A percentile compares a stretch with the other conserved stretches of the same genome.
phyloP scores from a whole-genome alignment of 2,888 invertebrate species.

The Diplazon laetatorius region DNA sequence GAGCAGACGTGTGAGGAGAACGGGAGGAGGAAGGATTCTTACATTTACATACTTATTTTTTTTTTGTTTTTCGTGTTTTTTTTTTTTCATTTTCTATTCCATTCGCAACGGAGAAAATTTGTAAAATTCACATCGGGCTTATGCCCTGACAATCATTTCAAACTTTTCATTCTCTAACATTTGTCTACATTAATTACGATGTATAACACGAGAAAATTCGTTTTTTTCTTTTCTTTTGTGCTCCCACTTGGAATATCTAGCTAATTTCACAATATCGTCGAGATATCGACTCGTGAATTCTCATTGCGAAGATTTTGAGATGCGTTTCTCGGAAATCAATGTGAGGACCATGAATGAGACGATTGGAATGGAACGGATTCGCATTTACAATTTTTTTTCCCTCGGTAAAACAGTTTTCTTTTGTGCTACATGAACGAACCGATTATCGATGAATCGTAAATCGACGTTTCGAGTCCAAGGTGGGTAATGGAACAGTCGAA shows the following conservation, averaged over 20 bases:
- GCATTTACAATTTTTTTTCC: no score
- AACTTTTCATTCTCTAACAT: conserved; percentile 33
- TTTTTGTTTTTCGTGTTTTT: no score
- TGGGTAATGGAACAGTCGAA: no score
- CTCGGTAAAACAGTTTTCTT: not conserved
- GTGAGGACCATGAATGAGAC: no score
- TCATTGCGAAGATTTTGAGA: conserved; percentile 30
- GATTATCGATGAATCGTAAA: no score
- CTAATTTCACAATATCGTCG: conserved; percentile 59
- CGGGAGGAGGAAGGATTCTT: conserved; percentile 19
- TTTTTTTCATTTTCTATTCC: no score
- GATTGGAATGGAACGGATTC: no score
- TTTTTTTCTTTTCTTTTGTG: conserved; percentile 51
- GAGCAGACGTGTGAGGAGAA: conserved; percentile 34
- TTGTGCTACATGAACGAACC: not conserved
- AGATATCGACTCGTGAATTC: conserved; percentile 42
- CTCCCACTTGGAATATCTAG: conserved; percentile 57
- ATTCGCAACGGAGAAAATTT: conserved; percentile 21
- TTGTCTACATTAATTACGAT: conserved; percentile 47
- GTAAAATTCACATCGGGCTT: not conserved
- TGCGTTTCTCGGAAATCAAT: no score
- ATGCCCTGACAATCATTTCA: not conserved
- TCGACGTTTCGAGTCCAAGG: no score
- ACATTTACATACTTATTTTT: conserved; percentile 23
- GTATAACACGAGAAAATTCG: conserved; percentile 49